phyloP scores from a whole-genome alignment of 2,888 invertebrate species.

The Limnephilus lunatus region DNA sequence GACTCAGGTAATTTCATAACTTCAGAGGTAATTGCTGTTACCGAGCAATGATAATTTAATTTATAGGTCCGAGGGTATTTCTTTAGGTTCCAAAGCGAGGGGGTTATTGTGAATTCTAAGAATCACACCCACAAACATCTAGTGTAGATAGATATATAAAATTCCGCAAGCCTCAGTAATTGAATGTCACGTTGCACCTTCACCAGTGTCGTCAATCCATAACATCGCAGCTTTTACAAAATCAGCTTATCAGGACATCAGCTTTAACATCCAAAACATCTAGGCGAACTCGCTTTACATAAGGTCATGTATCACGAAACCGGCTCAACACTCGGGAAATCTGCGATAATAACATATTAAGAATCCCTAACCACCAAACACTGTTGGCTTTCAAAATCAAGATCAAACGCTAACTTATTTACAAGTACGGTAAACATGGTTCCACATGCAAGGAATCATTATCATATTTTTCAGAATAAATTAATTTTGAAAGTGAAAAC shows the following conservation, averaged over 20 bases:
- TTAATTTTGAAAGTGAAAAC: background rate
- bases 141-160: background rate
- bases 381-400: background rate
- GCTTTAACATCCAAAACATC: background rate
- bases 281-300: background rate
- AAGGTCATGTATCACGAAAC: background rate
- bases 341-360: background rate
- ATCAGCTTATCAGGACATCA: background rate
- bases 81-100: background rate
- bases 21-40: background rate
- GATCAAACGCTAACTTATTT: background rate
- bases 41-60: background rate
- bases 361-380: background rate
- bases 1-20: background rate
- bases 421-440: background rate
- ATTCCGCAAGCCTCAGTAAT: background rate
- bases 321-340: background rate
- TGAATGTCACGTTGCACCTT: background rate
- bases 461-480: background rate
- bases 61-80: background rate
- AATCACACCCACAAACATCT: background rate
- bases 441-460: background rate
- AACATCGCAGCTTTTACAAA: background rate
- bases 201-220: background rate
- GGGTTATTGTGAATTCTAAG: background rate